Evolutionary conservation across 2,888 invertebrate species (phyloP).

Genomic region (Drosophila anceps): DNA sequence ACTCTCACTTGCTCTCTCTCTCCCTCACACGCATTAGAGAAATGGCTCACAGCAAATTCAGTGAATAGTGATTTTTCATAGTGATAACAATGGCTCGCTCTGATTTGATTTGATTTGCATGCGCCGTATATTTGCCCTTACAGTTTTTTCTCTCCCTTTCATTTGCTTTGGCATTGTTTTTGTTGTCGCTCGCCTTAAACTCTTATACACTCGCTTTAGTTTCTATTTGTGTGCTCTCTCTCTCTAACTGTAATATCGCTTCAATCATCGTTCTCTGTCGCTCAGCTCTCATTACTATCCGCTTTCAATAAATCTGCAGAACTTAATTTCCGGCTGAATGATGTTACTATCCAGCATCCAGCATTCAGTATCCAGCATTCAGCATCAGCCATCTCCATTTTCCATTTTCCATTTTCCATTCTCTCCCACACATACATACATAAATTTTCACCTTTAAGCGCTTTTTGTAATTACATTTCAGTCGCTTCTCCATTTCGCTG

Average conservation of each 20-base stretch:
- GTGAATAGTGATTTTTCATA: constrained; percentile 62
- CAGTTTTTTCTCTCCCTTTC: neutral
- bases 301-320: constrained; percentile 84
- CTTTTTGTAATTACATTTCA: constrained; percentile 79
- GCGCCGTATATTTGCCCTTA: constrained; percentile 22
- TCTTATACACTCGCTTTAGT: neutral
- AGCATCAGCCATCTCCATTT: constrained; percentile 1
- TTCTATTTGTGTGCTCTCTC: neutral
- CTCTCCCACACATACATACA: constrained; percentile 28
- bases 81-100: constrained; percentile 61
- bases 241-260: constrained; percentile 28
- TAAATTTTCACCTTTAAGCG: constrained; percentile 74
- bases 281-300: constrained; percentile 80
- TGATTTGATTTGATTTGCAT: constrained; percentile 69
- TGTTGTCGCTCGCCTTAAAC: constrained; percentile 2
- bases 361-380: constrained; percentile 15
- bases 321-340: constrained; percentile 84
- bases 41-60: constrained; percentile 60
- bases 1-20: neutral
- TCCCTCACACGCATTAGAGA: constrained; percentile 40
- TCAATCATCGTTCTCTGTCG: constrained; percentile 30
- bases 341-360: constrained; percentile 51
- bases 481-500: constrained; percentile 60
- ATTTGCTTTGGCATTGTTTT: constrained; percentile 4
- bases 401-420: constrained; percentile 36